Percentiles rank a stretch among this genome's conserved stretches.
Evolutionary conservation across 2,113 vertebrate genomes (phyloP).

Genomic region (Heterotilapia buettikoferi): DNA sequence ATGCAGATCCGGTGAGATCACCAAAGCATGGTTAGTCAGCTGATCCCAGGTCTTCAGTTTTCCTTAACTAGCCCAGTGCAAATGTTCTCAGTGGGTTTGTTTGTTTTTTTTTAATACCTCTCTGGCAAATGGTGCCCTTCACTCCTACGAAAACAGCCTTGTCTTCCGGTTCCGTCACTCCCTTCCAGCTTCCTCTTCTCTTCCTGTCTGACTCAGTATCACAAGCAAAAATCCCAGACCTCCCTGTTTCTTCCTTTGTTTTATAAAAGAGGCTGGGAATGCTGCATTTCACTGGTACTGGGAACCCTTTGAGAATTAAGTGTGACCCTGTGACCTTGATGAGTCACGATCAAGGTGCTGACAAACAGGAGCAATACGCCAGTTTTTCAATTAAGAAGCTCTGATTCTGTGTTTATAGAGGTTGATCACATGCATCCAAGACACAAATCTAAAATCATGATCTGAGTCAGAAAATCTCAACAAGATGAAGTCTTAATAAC

Average conservation of each 20-base stretch:
- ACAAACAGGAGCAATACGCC: neutral
- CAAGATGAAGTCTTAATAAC: neutral
- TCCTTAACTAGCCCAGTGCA: neutral
- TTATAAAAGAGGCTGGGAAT: neutral
- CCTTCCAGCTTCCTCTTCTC: constrained; percentile 54
- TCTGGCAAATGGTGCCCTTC: neutral
- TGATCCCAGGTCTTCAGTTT: neutral
- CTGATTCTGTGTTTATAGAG: neutral
- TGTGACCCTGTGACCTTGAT: neutral
- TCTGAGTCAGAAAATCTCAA: neutral
- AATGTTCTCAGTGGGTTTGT: neutral
- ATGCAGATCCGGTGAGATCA: neutral
- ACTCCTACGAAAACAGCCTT: constrained; percentile 24
- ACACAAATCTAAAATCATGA: neutral
- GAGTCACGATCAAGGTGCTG: neutral
- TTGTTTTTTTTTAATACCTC: neutral
- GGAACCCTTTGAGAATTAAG: neutral
- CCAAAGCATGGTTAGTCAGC: neutral
- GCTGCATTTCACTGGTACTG: neutral
- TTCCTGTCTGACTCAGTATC: constrained; percentile 64
- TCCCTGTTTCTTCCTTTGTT: constrained; percentile 25
- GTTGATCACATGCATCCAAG: neutral
- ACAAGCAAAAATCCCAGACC: constrained; percentile 10
- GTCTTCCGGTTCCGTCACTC: constrained; percentile 51
- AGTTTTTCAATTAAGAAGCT: neutral